phyloP scores from a whole-genome alignment of 2,113 vertebrate genomes.

The Astatoreochromis straeleni region DNA sequence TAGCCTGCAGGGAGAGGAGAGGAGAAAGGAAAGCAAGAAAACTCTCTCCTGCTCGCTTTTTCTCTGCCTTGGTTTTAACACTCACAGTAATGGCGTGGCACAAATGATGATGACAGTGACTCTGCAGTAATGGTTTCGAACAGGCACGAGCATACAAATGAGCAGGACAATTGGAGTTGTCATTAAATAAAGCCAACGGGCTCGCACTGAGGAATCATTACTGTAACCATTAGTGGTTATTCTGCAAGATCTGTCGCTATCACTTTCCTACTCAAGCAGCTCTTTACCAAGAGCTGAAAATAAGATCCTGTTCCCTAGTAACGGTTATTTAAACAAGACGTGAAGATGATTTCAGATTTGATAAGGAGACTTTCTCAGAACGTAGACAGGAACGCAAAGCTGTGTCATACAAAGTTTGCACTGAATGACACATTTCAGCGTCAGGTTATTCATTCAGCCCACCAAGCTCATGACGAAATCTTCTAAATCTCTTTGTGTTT shows the following conservation, averaged over 20 bases:
- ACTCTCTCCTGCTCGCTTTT: background rate
- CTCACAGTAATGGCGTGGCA: slow-evolving; percentile 33
- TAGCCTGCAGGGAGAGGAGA: slow-evolving; percentile 1
- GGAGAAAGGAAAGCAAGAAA: background rate
- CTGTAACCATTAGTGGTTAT: slow-evolving; percentile 27
- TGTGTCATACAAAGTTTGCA: background rate
- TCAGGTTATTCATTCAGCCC: background rate
- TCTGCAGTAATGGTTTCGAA: slow-evolving; percentile 27
- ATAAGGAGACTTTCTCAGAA: background rate
- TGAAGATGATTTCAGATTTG: background rate
- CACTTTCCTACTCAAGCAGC: background rate
- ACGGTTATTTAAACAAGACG: background rate
- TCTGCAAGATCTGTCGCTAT: background rate
- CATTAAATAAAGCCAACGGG: slow-evolving; percentile 62
- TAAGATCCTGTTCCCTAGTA: background rate
- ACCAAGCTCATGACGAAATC: background rate
- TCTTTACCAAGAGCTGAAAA: background rate
- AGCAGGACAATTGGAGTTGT: slow-evolving; percentile 34
- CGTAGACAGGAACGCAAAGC: background rate
- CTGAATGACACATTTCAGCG: background rate
- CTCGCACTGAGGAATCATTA: slow-evolving; percentile 19
- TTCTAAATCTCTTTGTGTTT: background rate
- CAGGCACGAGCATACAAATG: slow-evolving; percentile 33
- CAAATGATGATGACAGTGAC: slow-evolving; percentile 52
- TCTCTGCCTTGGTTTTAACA: slow-evolving; percentile 13